phyloP scores from a whole-genome alignment of 2,113 vertebrate species.

The Lanius collurio region DNA sequence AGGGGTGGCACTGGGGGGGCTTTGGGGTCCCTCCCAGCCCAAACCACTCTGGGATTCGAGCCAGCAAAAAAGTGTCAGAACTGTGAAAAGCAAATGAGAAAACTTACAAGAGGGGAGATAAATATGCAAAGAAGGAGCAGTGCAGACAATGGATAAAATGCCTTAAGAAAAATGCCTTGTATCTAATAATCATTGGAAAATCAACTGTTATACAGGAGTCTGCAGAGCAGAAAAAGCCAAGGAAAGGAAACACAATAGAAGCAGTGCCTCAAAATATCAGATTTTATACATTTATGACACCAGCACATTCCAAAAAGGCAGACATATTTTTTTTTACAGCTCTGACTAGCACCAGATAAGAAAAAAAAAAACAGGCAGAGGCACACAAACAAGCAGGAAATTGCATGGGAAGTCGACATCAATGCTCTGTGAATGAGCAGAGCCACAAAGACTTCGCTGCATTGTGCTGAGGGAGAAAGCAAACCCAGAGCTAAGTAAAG shows the following conservation, averaged over 20 bases:
- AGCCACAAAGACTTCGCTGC: conserved; percentile 7
- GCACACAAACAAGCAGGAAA: not conserved
- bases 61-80: not conserved
- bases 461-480: not conserved
- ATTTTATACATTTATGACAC: not conserved
- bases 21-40: not conserved
- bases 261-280: not conserved
- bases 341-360: conserved; percentile 25
- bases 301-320: not conserved
- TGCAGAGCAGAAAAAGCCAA: not conserved
- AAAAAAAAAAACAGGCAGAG: not conserved
- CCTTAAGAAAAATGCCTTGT: not conserved
- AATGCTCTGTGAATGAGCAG: not conserved
- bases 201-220: not conserved
- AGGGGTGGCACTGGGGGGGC: fast-evolving
- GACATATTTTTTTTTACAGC: not conserved
- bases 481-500: not conserved
- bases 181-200: not conserved
- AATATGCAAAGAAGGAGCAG: not conserved
- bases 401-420: not conserved
- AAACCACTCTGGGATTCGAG: not conserved
- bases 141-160: not conserved
- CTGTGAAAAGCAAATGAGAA: not conserved
- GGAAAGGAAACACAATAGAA: not conserved
- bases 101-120: not conserved